Conservation (phyloP, 2,888 invertebrate species). For the Caenorhabditis parvicauda region DNA sequence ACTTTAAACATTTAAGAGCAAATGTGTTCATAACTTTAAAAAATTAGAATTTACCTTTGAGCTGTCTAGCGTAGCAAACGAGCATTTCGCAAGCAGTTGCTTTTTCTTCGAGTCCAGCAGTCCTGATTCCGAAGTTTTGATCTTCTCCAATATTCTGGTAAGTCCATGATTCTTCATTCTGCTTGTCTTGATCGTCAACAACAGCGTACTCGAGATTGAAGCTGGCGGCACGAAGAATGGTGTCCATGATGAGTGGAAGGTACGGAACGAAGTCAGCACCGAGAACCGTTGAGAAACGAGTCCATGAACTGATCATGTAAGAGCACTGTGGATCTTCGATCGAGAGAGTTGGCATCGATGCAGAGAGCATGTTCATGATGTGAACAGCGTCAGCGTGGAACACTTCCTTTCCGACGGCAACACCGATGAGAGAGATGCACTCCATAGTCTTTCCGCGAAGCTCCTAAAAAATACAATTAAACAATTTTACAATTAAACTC, state of each 20-base stretch:
- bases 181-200: constrained; percentile 81
- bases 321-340: constrained; percentile 70
- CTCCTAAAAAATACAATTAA: constrained; percentile 67
- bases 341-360: constrained; percentile 29
- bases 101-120: constrained; percentile 90
- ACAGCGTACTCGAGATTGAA: constrained; percentile 76
- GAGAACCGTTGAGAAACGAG: constrained; percentile 85
- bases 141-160: constrained; percentile 22
- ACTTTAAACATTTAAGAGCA: too few relatives aligned
- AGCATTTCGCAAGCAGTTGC: constrained; percentile 94
- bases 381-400: constrained; percentile 88
- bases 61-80: constrained; percentile 87
- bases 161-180: constrained; percentile 72
- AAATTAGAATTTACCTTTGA: constrained; percentile 89
- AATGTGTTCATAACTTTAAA: too few relatives aligned
- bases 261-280: constrained; percentile 72
- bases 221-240: constrained; percentile 85
- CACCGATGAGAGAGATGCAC: constrained; percentile 93
- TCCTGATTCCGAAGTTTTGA: constrained; percentile 83
- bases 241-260: constrained; percentile 89
- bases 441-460: constrained; percentile 96
- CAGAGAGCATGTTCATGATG: constrained; percentile 66
- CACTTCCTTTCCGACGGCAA: constrained; percentile 69
- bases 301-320: constrained; percentile 98
- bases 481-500: too few relatives aligned